Conservation (phyloP, 2,113 vertebrate genomes). For the Todiramphus chloris region DNA sequence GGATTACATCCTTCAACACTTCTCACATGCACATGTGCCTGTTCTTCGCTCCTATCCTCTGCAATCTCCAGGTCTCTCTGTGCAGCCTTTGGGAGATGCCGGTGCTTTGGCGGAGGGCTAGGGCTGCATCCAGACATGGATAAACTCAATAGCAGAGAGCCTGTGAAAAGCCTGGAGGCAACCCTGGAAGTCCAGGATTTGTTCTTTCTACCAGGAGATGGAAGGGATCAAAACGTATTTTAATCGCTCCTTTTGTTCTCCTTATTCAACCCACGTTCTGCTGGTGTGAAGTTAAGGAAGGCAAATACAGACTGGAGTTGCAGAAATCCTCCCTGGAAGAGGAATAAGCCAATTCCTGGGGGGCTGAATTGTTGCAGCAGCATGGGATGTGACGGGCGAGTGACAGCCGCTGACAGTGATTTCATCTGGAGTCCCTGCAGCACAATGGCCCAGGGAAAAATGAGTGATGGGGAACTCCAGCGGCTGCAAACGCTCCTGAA, state of each 20-base stretch:
- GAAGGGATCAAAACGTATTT: not conserved
- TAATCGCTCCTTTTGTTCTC: not conserved
- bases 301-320: not conserved
- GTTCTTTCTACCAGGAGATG: not conserved
- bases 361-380: not conserved
- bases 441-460: not conserved
- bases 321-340: not conserved
- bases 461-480: constrained; percentile 3
- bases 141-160: not conserved
- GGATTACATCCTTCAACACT: not conserved
- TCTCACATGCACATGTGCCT: rapidly evolving
- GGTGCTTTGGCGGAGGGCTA: not conserved
- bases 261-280: not conserved
- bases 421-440: not conserved
- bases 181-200: not conserved
- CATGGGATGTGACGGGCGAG: not conserved
- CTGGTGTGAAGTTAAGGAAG: not conserved
- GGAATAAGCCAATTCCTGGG: not conserved
- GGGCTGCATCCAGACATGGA: not conserved
- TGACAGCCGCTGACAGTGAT: not conserved
- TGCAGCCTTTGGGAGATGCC: not conserved
- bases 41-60: not conserved
- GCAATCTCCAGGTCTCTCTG: not conserved
- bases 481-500: not conserved
- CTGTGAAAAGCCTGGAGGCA: rapidly evolving